Base-by-base conservation (phyloP, 1,140 invertebrate genomes). In the Nasonia longicornis region DNA sequence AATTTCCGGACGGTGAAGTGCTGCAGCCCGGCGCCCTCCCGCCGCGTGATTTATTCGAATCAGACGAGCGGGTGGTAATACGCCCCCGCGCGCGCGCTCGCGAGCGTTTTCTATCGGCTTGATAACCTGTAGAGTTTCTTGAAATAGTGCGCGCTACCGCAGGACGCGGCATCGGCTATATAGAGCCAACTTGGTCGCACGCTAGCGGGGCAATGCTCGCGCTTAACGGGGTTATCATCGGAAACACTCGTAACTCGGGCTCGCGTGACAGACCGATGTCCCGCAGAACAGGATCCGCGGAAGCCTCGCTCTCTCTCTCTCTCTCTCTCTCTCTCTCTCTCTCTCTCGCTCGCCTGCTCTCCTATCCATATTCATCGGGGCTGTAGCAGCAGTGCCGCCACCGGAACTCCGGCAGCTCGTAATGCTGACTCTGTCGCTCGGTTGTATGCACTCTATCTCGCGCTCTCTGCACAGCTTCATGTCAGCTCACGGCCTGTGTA, bases 151-250 rank as follows among this genome's bases (percentile, higher is more conserved):
- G 52, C 52, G 52, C 52, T 58, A 58, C 52, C 16, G 52, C 0
- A 20, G 52, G 20, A 58, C 16, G 14, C 16, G 2, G 20, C 6
- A 16, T 1, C 48, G 14, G 1, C 52, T 58, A 58, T 58, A 58
- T 58, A 58, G 52, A 58, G 52, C 20, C 52, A 16, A n/a, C 52
- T 58, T 58, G 16, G 14, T 58, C 16, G 52, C 52, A n/a, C 52
- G 52, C 52, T 58, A n/a, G 26, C 7, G 12, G 29, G 66, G 38
- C 52, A 77, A 84, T 74, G 78, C 80, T 82, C 83, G 79, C 82
- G 86, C 82, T 88, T 87, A 87, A 88, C 86, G 86, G 85, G 80
- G 85, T 87, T 86, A 87, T 88, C 86, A 86, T 88, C 82, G 86
- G 82, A 83, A 86, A 83, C 82, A 83, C 84, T 84, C 83, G 86